phyloP scores from a whole-genome alignment of 2,113 vertebrate genomes.

The Podilymbus podiceps region DNA sequence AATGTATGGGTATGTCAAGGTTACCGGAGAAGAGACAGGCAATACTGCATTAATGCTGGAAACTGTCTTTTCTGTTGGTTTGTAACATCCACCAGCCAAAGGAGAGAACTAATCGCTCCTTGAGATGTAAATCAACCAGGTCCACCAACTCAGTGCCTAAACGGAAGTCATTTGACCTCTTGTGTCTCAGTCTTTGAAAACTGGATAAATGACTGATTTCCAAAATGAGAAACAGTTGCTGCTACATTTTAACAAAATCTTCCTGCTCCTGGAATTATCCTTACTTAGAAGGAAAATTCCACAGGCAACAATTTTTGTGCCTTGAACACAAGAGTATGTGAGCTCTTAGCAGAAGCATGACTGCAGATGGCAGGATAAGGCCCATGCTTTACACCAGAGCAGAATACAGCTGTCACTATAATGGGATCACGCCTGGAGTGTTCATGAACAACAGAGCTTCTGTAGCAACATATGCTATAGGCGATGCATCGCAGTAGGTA shows the following conservation, averaged over 20 bases:
- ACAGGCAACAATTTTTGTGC: not conserved
- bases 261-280: not conserved
- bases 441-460: not conserved
- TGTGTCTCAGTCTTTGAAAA: not conserved
- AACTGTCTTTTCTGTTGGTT: not conserved
- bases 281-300: not conserved
- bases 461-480: not conserved
- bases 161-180: not conserved
- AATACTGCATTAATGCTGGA: not conserved
- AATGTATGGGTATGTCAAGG: not conserved
- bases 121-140: not conserved
- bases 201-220: not conserved
- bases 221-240: constrained; percentile 31
- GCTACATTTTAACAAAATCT: not conserved
- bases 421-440: not conserved
- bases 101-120: not conserved
- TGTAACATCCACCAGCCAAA: not conserved
- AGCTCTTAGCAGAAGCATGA: not conserved
- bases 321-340: not conserved
- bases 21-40: not conserved
- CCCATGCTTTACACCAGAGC: not conserved
- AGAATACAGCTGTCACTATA: not conserved
- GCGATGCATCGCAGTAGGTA: not conserved
- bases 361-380: not conserved
- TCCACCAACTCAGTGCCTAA: not conserved